Percentiles rank a stretch among this genome's conserved stretches.
Conservation (phyloP, 2,888 invertebrate species). For the Cephus spinipes region DNA sequence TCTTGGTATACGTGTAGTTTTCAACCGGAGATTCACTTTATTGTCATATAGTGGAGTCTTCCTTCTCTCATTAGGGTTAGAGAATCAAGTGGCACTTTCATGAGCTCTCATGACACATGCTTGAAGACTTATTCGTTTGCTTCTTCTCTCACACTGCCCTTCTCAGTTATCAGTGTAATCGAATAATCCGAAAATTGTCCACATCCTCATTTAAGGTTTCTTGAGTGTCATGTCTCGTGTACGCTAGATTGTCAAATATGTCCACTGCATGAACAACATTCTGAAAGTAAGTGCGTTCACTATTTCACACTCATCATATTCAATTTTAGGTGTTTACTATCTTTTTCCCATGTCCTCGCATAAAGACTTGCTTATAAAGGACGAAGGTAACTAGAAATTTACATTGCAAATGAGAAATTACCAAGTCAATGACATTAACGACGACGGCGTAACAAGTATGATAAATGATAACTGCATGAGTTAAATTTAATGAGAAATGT, state of each 20-base stretch:
- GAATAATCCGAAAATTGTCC: slow-evolving; percentile 45
- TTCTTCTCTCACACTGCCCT: neutral
- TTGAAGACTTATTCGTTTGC: neutral
- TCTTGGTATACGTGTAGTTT: neutral
- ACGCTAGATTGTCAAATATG: neutral
- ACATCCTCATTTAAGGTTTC: slow-evolving; percentile 42
- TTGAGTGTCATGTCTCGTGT: neutral
- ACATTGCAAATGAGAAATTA: neutral
- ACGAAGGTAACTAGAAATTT: neutral
- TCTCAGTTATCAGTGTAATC: slow-evolving; percentile 31
- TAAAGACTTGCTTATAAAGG: neutral
- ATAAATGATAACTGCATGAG: neutral
- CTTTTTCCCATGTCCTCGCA: neutral
- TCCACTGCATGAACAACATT: neutral
- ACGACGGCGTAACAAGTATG: neutral
- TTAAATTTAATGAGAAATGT: neutral
- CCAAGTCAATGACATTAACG: neutral
- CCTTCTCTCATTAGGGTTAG: neutral
- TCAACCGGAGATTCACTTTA: neutral
- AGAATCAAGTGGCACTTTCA: neutral
- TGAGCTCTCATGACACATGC: neutral
- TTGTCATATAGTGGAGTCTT: neutral
- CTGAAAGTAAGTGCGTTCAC: neutral
- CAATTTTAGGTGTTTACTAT: neutral
- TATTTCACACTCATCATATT: neutral